Base-by-base conservation (phyloP, 2,797 vertebrate species). In the Pseudochromis fuscus region DNA sequence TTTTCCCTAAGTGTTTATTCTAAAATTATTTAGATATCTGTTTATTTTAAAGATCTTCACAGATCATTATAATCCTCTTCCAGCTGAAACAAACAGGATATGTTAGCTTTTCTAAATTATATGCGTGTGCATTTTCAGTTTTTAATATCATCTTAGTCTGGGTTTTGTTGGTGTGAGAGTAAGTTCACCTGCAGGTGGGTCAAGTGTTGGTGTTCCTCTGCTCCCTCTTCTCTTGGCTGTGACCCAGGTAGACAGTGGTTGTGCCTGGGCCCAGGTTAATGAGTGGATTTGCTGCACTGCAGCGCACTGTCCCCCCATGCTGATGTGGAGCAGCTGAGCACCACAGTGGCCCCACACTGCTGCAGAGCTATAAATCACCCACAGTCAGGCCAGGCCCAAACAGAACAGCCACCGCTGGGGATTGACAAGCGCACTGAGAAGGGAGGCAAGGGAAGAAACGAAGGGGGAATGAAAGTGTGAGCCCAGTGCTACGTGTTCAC, bases 281-380 rank as follows among this genome's bases (percentile, higher is more conserved):
- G 90, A 94, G 92, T 91, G 92, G 87, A 90, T 93, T 92, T 94
- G 90, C 90, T 95, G 93, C 94, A 93, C 90, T 94, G 92, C 93
- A 94, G 93, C 75, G 87, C 86, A 80, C 83, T 87, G 72, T 88
- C 88, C 88, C 85, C 84, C 87, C 87, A 86, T 92, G 91, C 92
- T 94, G 94, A 93, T 92, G 90, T 92, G 90, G 85, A 93, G 90
- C 91, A 92, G 92, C 93, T 91, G 90, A 93, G 88, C 85, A 89
- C 88, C 90, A 92, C 89, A 90, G 86, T 82, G 86, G 85, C 81
- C 88, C 82, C 79, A 86, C 75, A 74, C 88, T 89, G 86, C 93
- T 94, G 93, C 94, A 94, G 93, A 92, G 92, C 91, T 87, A 94
- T 94, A 95, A 95, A 95, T 95, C 93, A 94, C 90, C 80, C 75